These are phyloP conservation scores for Xiphophorus birchmanni DNA, from an alignment of 2,797 vertebrate genomes.

Conservation along the genomic window DNA sequence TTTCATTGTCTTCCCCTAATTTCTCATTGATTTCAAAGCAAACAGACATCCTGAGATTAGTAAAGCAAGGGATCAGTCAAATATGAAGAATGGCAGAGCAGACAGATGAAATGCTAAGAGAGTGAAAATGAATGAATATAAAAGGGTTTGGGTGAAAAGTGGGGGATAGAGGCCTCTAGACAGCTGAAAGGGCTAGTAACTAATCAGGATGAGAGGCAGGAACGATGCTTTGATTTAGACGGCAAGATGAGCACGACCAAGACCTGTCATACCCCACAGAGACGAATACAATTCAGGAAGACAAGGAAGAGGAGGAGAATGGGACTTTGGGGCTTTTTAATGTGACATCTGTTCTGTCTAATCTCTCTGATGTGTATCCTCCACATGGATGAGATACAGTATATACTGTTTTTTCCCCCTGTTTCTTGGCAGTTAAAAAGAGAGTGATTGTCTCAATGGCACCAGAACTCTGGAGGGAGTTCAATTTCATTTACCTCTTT, in stretches of 20 bases:
- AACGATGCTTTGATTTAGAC: slow-evolving; percentile 52
- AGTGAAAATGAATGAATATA: slow-evolving; percentile 14
- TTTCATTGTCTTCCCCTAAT: slow-evolving; percentile 34
- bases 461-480: slow-evolving; percentile 62
- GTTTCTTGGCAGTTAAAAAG: slow-evolving; percentile 26
- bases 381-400: slow-evolving; percentile 53
- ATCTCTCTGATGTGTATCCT: slow-evolving; percentile 56
- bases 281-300: slow-evolving; percentile 39
- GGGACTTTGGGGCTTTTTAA: slow-evolving; percentile 57
- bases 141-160: neutral
- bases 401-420: slow-evolving; percentile 6
- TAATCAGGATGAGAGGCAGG: slow-evolving; percentile 58
- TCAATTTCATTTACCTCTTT: slow-evolving; percentile 36
- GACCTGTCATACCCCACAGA: slow-evolving; percentile 29
- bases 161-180: slow-evolving; percentile 7
- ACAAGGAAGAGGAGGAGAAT: slow-evolving; percentile 55
- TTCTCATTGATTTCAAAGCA: slow-evolving; percentile 24
- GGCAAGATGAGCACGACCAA: slow-evolving; percentile 36
- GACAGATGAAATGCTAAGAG: slow-evolving; percentile 15
- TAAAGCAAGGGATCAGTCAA: slow-evolving; percentile 15
- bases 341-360: slow-evolving; percentile 60
- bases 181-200: slow-evolving; percentile 27
- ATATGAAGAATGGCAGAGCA: neutral
- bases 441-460: slow-evolving; percentile 29
- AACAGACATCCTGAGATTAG: neutral